Evolutionary conservation across 2,888 invertebrate genomes (phyloP), one percentile per base, ranked within the genome.

Genomic region (Ellobium chinense): DNA sequence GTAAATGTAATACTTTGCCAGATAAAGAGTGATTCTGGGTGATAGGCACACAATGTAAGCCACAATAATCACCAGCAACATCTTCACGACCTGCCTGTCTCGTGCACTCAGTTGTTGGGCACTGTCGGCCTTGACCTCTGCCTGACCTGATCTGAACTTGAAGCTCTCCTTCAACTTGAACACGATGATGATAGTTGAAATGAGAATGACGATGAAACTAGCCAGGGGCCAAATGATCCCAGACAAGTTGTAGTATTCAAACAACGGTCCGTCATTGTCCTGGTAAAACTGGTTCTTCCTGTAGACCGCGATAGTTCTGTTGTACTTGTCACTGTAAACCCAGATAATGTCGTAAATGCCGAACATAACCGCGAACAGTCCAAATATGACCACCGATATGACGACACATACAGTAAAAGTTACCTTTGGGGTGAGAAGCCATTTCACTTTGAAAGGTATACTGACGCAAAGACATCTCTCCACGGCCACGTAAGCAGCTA

Each of bases 381-480:
- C 74, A 56, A 80, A 80, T 3, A 80, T 68, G 27, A 80, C 66
- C 3, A 80, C 0, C 1, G 80, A 80, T 18, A 80, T 74, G 37
- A 36, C 2, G 5, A 80, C 60, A 54, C 72, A 63, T 0, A 66
- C 54, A 21, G 27, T 39, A 12, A 80, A 56, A 24, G 80, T 80
- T 0, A 74, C 65, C 5, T 74, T 73, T 1, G 80, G 80, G 27
- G 80, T 80, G 24, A 80, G 66, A 5, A 80, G 60, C 68, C 72
- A 68, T 60, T 74, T 80, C 5, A 80, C 80, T 34, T 68, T 80
- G 58, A 80, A 74, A 0, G 80, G 80, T 21, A 80, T n/a, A 34
- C 72, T 66, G 27, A 80, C 80, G 36, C 80, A 80, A 12, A 80
- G 46, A 60, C 80, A 80, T 31, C 80, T 54, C 60, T 80, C 80